phyloP scores from a whole-genome alignment of 2,888 invertebrate genomes.

The Trichopoda pennipes region DNA sequence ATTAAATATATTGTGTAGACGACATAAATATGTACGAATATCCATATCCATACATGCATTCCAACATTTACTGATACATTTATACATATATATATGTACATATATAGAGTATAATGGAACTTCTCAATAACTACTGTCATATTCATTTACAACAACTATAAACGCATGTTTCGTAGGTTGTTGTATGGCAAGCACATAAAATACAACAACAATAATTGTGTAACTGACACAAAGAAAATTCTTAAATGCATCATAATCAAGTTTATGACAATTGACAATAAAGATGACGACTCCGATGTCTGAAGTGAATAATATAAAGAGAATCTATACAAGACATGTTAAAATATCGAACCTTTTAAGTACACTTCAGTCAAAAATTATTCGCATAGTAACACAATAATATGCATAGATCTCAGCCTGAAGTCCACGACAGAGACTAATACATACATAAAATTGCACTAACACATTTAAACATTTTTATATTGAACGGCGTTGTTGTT shows the following conservation, averaged over 20 bases:
- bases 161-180: conserved; percentile 31
- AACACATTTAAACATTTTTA: too few relatives aligned
- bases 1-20: not conserved
- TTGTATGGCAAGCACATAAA: conserved; percentile 6
- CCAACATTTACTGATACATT: not conserved
- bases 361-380: conserved; percentile 32
- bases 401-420: too few relatives aligned
- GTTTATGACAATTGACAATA: conserved; percentile 59
- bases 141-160: conserved; percentile 34
- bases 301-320: conserved; percentile 37
- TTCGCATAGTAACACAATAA: not conserved
- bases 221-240: conserved; percentile 57
- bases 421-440: too few relatives aligned
- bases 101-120: conserved; percentile 50
- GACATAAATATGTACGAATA: not conserved
- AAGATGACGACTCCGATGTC: conserved; percentile 63
- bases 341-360: conserved; percentile 3
- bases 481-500: too few relatives aligned
- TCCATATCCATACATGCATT: not conserved
- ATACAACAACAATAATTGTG: conserved; percentile 44
- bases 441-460: too few relatives aligned
- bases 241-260: conserved; percentile 63
- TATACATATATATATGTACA: too few relatives aligned
- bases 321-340: not conserved
- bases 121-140: conserved; percentile 61